These are phyloP conservation scores for Chloromyia formosa DNA, from an alignment of 2,888 invertebrate species.

Conservation along the genomic window DNA sequence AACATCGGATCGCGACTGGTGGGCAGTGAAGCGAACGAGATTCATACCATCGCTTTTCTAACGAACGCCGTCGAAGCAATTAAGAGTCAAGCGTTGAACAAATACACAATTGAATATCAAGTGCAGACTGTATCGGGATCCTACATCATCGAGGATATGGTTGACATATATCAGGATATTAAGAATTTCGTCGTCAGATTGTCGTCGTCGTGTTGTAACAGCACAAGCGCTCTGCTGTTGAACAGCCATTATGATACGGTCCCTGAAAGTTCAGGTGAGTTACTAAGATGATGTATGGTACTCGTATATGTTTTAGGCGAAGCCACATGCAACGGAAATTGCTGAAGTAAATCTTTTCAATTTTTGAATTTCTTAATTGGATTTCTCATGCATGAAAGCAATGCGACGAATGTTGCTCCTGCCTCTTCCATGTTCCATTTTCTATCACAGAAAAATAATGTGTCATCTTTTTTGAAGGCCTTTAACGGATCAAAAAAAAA, in stretches of 20 bases:
- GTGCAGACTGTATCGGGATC: conserved; percentile 61
- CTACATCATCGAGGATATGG: conserved; percentile 59
- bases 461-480: too few relatives aligned
- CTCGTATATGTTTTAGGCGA: too few relatives aligned
- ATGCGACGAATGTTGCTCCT: too few relatives aligned
- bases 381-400: too few relatives aligned
- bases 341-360: too few relatives aligned
- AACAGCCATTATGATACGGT: conserved; percentile 96
- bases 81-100: conserved; percentile 53
- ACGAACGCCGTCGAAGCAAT: conserved; percentile 54
- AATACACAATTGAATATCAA: conserved; percentile 58
- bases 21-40: conserved; percentile 78
- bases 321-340: too few relatives aligned
- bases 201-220: conserved; percentile 56
- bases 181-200: conserved; percentile 62
- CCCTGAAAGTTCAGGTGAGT: conserved; percentile 71
- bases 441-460: too few relatives aligned
- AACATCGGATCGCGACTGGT: conserved; percentile 75
- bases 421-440: too few relatives aligned
- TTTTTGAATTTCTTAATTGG: too few relatives aligned
- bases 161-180: conserved; percentile 62
- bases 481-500: too few relatives aligned
- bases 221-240: conserved; percentile 67
- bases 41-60: conserved; percentile 67
- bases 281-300: not conserved